These are phyloP conservation scores for Scatophagus argus DNA, from an alignment of 2,113 vertebrate species.

Conservation along the genomic window DNA sequence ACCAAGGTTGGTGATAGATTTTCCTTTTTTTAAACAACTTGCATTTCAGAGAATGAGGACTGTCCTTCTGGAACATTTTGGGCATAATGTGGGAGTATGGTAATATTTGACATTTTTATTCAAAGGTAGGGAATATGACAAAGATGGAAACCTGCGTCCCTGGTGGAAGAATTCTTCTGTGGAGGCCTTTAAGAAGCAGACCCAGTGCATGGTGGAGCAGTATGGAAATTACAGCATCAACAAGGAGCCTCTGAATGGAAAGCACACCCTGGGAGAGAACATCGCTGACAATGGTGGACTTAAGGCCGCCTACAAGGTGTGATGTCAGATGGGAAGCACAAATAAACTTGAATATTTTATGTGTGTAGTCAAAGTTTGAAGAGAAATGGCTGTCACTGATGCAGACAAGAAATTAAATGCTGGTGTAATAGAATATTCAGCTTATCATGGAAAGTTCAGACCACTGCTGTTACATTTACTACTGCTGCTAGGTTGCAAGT, in stretches of 20 bases:
- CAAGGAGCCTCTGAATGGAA: constrained; percentile 91
- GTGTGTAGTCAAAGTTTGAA: background rate
- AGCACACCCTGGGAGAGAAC: constrained; percentile 96
- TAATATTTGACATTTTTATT: background rate
- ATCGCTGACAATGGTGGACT: constrained; percentile 97
- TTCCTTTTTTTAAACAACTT: constrained; percentile 1
- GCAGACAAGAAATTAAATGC: background rate
- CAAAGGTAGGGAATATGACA: constrained; percentile 95
- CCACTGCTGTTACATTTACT: background rate
- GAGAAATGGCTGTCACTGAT: background rate
- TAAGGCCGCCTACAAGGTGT: constrained; percentile 94
- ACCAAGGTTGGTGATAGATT: constrained; percentile 88
- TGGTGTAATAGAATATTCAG: background rate
- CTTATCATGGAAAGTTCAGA: fast-evolving
- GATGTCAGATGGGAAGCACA: constrained; percentile 3
- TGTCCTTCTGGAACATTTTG: no score
- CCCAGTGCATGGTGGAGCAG: constrained; percentile 94
- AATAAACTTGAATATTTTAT: background rate
- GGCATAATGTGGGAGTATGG: background rate
- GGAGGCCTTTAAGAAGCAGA: constrained; percentile 94
- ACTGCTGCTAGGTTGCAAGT: background rate
- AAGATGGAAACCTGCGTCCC: constrained; percentile 93
- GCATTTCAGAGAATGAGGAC: background rate
- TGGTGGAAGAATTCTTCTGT: constrained; percentile 98
- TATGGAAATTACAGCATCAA: constrained; percentile 94